Evolutionary conservation across 2,888 invertebrate species (phyloP).

Genomic region (Resseliella maxima): DNA sequence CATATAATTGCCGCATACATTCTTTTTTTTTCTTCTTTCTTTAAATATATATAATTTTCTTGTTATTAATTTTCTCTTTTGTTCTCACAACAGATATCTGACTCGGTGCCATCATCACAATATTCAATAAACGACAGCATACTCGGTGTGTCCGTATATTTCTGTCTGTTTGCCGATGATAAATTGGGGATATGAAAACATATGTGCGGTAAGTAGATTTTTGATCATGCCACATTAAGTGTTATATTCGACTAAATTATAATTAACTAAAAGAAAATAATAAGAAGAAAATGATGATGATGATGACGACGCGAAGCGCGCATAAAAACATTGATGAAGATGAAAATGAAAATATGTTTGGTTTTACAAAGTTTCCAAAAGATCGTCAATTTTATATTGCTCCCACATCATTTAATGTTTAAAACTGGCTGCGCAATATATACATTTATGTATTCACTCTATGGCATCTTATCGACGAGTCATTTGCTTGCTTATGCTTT

Average conservation of each 20-base stretch:
- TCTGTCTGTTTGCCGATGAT: slow-evolving; percentile 22
- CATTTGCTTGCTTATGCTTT: slow-evolving; percentile 45
- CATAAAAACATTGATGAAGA: not conserved
- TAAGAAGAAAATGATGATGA: slow-evolving; percentile 1
- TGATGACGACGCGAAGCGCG: not conserved
- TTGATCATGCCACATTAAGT: slow-evolving; percentile 53
- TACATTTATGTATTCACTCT: not conserved
- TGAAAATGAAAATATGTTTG: slow-evolving; percentile 13
- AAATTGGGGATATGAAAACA: slow-evolving; percentile 54
- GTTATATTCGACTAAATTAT: slow-evolving; percentile 51
- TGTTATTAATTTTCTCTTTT: not conserved
- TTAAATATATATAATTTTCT: not conserved
- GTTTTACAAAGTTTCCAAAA: slow-evolving; percentile 1
- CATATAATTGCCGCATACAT: not conserved
- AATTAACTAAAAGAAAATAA: slow-evolving; percentile 34
- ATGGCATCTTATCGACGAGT: slow-evolving; percentile 30
- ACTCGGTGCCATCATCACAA: not conserved
- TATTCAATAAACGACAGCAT: not conserved
- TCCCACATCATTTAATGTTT: slow-evolving; percentile 39
- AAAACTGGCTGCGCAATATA: not conserved
- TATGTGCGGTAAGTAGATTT: slow-evolving; percentile 51
- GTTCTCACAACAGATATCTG: not conserved
- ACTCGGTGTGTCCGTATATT: not conserved
- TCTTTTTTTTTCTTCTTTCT: not conserved
- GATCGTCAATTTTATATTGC: slow-evolving; percentile 42